Evolutionary conservation across 1,140 invertebrate genomes (phyloP).

Genomic region (Penaeus chinensis): DNA sequence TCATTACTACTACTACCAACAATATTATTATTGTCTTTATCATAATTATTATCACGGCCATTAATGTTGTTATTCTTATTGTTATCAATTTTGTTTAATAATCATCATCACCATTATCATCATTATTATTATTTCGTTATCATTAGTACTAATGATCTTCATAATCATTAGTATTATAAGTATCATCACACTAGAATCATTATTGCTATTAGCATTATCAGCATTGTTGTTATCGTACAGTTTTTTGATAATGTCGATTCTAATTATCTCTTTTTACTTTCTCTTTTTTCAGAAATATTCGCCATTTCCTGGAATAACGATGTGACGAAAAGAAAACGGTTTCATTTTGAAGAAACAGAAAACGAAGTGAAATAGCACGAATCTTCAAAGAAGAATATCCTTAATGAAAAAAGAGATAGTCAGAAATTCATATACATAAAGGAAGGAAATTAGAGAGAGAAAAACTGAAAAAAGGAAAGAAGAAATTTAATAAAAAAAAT

Average conservation of each 20-base stretch:
- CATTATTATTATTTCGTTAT: too few species aligned
- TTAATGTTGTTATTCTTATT: too few species aligned
- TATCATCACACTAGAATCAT: too few species aligned
- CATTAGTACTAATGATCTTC: too few species aligned
- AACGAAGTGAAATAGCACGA: neutral
- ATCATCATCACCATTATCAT: too few species aligned
- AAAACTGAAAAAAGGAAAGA: neutral
- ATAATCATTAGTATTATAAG: too few species aligned
- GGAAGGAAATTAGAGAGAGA: neutral
- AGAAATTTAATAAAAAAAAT: neutral
- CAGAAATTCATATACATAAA: neutral
- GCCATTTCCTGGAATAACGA: neutral
- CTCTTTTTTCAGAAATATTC: neutral
- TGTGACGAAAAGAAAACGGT: neutral
- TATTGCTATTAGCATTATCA: too few species aligned
- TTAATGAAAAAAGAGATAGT: neutral
- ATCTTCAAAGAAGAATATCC: neutral
- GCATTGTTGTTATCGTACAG: too few species aligned
- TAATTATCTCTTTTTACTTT: neutral
- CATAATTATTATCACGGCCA: too few species aligned
- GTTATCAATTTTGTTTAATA: too few species aligned
- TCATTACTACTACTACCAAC: too few species aligned
- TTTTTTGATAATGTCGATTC: neutral
- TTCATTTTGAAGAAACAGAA: neutral
- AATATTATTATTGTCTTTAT: too few species aligned